Evolutionary conservation across 2,888 invertebrate species (phyloP).

Genomic region (Gisinianus flammeolus): DNA sequence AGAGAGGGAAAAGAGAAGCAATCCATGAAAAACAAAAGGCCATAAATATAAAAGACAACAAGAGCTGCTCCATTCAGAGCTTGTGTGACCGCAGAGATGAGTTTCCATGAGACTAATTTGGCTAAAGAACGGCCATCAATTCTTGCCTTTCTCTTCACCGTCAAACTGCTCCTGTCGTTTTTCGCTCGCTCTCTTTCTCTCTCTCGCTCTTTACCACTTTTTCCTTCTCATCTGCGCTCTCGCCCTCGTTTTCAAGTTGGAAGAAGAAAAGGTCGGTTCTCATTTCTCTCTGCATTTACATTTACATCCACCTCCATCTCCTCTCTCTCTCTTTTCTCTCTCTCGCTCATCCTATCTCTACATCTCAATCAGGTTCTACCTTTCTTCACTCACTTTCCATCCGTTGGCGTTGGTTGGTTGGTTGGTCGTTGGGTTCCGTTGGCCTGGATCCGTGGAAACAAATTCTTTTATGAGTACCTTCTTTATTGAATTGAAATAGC

Average conservation of each 20-base stretch:
- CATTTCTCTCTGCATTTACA: too few relatives aligned
- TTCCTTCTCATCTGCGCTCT: too few relatives aligned
- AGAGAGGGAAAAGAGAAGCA: constrained; percentile 10
- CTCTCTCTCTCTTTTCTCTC: too few relatives aligned
- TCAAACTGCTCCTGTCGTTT: constrained; percentile 5
- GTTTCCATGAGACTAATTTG: constrained; percentile 4
- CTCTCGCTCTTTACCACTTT: neutral
- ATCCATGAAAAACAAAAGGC: neutral
- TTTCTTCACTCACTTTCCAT: too few relatives aligned
- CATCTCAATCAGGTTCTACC: too few relatives aligned
- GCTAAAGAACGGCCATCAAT: constrained; percentile 18
- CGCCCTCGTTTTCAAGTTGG: too few relatives aligned
- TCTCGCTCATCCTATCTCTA: too few relatives aligned
- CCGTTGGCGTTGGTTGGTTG: too few relatives aligned
- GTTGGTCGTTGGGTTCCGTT: too few relatives aligned
- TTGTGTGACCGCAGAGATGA: neutral
- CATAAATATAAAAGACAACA: constrained; percentile 5
- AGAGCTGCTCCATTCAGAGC: neutral
- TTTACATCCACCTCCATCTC: too few relatives aligned
- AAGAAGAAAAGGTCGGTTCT: too few relatives aligned
- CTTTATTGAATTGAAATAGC: constrained; percentile 23
- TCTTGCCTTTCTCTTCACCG: constrained; percentile 5
- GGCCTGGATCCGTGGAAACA: too few relatives aligned
- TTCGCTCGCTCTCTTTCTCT: neutral
- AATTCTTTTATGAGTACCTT: constrained; percentile 33